Conservation (phyloP, 2,797 vertebrate species). For the Synaphobranchus kaupii region DNA sequence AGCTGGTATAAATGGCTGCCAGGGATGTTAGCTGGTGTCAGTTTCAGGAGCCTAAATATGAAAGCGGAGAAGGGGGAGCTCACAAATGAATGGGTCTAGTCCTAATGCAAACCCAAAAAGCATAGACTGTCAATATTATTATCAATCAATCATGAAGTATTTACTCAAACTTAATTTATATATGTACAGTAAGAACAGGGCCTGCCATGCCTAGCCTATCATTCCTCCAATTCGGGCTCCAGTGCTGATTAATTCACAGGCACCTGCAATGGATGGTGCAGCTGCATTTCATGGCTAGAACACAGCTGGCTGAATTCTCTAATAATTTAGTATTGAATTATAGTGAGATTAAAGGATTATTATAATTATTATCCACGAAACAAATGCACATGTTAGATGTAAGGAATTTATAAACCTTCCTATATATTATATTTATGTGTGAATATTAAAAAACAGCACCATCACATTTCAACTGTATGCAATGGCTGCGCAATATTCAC, state of each 20-base stretch:
- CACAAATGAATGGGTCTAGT: background rate
- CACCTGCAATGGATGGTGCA: background rate
- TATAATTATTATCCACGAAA: too few relatives aligned
- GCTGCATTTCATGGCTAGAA: background rate
- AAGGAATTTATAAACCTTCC: background rate
- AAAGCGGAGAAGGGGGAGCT: slow-evolving; percentile 1
- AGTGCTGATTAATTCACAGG: too few relatives aligned
- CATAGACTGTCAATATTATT: background rate
- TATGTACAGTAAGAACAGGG: too few relatives aligned
- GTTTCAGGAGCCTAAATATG: slow-evolving; percentile 30
- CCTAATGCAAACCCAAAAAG: background rate
- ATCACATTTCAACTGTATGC: slow-evolving; percentile 21
- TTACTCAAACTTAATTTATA: background rate
- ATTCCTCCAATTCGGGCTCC: too few relatives aligned
- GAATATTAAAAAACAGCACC: slow-evolving; percentile 36
- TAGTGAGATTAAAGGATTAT: too few relatives aligned
- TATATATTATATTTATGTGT: slow-evolving; percentile 14
- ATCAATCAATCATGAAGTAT: background rate
- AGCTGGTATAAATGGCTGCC: slow-evolving; percentile 14
- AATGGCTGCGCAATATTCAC: slow-evolving; percentile 39
- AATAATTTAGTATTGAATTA: too few relatives aligned
- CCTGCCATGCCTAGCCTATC: too few relatives aligned
- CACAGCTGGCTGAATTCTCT: background rate
- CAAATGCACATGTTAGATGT: too few relatives aligned
- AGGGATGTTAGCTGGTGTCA: slow-evolving; percentile 13